A percentile compares a stretch with the other conserved stretches of the same genome.
These are phyloP conservation scores for Syngnathoides biaculeatus DNA, from an alignment of 2,113 vertebrate species.

Conservation along the genomic window DNA sequence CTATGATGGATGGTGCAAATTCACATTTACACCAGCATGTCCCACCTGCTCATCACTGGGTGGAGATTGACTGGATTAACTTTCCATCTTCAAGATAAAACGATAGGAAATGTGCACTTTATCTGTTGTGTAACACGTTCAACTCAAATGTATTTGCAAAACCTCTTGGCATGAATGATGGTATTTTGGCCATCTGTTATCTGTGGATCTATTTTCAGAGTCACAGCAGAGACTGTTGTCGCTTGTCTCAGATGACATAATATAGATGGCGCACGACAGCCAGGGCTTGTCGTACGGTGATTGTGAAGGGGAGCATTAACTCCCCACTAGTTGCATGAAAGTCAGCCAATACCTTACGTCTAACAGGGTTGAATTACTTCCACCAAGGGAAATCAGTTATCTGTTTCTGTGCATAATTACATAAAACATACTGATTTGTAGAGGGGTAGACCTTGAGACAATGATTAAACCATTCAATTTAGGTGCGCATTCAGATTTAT, in stretches of 20 bases:
- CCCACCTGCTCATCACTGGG: slow-evolving; percentile 55
- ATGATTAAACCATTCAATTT: not conserved
- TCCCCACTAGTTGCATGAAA: not conserved
- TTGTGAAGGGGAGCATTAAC: not conserved
- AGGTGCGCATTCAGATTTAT: not conserved
- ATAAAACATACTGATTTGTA: not conserved
- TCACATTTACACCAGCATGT: slow-evolving; percentile 37
- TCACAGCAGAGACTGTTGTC: not conserved
- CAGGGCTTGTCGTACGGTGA: not conserved
- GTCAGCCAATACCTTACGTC: not conserved
- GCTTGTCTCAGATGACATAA: not conserved
- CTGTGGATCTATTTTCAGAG: not conserved
- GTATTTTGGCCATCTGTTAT: not conserved
- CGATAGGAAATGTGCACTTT: not conserved
- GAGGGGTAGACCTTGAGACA: not conserved
- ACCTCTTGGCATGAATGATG: not conserved
- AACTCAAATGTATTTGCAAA: not conserved
- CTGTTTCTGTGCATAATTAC: not conserved
- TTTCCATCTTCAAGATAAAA: slow-evolving; percentile 5
- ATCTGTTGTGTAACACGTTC: not conserved
- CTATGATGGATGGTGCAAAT: slow-evolving; percentile 57
- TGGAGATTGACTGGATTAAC: slow-evolving; percentile 15
- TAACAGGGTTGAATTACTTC: not conserved
- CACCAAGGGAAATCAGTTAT: not conserved
- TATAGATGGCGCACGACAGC: not conserved